phyloP scores from a whole-genome alignment of 2,888 invertebrate species.

The Teleogryllus oceanicus region DNA sequence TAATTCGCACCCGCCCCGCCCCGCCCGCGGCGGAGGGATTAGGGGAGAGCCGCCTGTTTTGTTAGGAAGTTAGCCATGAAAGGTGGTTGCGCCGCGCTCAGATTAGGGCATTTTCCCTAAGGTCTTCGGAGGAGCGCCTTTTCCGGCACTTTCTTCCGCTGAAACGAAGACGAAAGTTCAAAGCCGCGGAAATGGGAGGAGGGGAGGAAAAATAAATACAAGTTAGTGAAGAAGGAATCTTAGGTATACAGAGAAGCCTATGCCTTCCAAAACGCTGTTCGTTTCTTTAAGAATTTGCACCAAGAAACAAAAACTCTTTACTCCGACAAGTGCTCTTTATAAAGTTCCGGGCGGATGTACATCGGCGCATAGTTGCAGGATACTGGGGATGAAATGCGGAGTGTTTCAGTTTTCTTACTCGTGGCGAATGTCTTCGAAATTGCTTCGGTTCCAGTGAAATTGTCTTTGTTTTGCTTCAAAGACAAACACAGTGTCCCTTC shows the following conservation, averaged over 20 bases:
- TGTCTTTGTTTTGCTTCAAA: too few species aligned
- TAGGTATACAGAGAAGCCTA: not conserved
- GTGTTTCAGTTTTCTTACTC: too few species aligned
- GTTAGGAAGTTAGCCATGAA: conserved; percentile 18
- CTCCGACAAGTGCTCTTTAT: too few species aligned
- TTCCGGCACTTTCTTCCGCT: not conserved
- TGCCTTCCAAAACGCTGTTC: not conserved
- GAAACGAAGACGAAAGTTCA: conserved; percentile 10
- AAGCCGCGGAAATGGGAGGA: not conserved
- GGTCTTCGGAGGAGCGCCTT: not conserved
- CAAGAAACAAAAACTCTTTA: not conserved
- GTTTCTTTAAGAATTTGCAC: not conserved
- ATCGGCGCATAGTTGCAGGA: too few species aligned
- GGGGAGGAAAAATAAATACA: conserved; percentile 10
- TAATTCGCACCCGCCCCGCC: not conserved
- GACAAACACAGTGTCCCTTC: too few species aligned
- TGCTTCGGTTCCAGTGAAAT: too few species aligned
- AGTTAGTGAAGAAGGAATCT: conserved; percentile 18
- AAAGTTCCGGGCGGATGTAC: too few species aligned
- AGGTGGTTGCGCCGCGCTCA: not conserved
- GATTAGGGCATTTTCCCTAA: conserved; percentile 18
- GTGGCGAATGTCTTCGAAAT: too few species aligned
- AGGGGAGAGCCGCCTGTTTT: not conserved
- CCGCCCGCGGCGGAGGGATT: not conserved
- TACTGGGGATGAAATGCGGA: too few species aligned